Conservation (phyloP, 2,888 invertebrate species). For the Noctua janthina region DNA sequence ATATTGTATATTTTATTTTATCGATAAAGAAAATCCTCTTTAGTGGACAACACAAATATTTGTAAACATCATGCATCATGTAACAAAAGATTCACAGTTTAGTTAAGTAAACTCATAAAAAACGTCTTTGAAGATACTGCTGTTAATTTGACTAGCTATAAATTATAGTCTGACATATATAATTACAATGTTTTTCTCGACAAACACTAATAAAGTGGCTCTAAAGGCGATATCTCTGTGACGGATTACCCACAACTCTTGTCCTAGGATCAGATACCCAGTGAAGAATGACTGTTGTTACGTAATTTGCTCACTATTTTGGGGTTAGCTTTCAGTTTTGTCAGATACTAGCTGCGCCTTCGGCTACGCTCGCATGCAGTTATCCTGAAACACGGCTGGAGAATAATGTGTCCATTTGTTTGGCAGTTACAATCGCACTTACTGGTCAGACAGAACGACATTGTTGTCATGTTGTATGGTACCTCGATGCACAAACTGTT, state of each 20-base stretch:
- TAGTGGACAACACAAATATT: not conserved
- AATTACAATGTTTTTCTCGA: constrained; percentile 45
- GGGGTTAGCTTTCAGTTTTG: not conserved
- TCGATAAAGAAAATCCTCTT: too few species aligned
- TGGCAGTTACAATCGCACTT: not conserved
- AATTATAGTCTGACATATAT: constrained; percentile 24
- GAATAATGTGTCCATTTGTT: not conserved
- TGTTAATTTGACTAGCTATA: constrained; percentile 26
- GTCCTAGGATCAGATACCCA: constrained; percentile 40
- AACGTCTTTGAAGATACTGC: constrained; percentile 4
- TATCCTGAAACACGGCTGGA: not conserved
- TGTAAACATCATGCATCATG: not conserved
- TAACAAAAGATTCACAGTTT: constrained; percentile 14
- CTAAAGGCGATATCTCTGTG: constrained; percentile 47
- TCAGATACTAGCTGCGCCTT: not conserved
- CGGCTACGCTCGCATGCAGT: not conserved
- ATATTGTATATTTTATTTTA: too few species aligned
- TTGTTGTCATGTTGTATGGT: not conserved
- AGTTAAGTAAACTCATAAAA: constrained; percentile 34
- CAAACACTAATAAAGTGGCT: constrained; percentile 42
- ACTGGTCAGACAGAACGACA: not conserved
- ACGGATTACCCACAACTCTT: constrained; percentile 32
- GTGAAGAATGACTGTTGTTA: constrained; percentile 43
- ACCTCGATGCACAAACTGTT: not conserved
- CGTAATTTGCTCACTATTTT: constrained; percentile 28